Base-by-base conservation (phyloP, 2,113 vertebrate species). In the Pomatostomus ruficeps region DNA sequence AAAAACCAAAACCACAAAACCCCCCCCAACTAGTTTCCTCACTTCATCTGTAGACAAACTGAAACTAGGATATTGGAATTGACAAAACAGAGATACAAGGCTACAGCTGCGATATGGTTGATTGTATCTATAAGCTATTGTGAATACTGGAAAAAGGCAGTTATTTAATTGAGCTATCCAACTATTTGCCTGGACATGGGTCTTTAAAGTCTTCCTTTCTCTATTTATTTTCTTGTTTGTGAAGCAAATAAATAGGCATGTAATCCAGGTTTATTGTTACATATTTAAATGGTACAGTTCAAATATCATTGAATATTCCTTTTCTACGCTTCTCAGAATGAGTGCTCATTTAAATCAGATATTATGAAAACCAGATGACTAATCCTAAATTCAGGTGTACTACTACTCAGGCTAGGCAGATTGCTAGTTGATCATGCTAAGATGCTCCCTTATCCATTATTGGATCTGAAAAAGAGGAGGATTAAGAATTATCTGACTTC, bases 401-500 rank as follows among this genome's bases (percentile, higher is more conserved):
- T 97, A 97, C 97, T 97, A 97, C 98, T 98, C 98, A 98, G 98
- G 97, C 98, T 98, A 98, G 97, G 98, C 98, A 98, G 98, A 98
- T 98, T 98, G 98, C 98, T 98, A 98, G 98, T 98, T 98, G 98
- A 99, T 99, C 98, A 98, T 98, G 98, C 98, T 97, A 97, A 98
- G 98, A 98, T 98, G 97, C 97, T 98, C 96, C 96, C 98, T 99
- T 99, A 99, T 98, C 98, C 98, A 98, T 98, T 99, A 99, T 98
- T 99, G 98, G 98, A 99, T 99, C 98, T 98, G 98, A 98, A 98
- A 98, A 98, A 96, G 97, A 98, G 98, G 98, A 99, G 98, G 98
- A 98, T 99, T 99, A 99, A 98, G 98, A 99, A 99, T 99, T 98
- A 99, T 99, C 98, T 98, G 98, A 98, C 98, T 98, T 98, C 97